Evolutionary conservation across 2,888 invertebrate species (phyloP).

Genomic region (Mythimna pallens): DNA sequence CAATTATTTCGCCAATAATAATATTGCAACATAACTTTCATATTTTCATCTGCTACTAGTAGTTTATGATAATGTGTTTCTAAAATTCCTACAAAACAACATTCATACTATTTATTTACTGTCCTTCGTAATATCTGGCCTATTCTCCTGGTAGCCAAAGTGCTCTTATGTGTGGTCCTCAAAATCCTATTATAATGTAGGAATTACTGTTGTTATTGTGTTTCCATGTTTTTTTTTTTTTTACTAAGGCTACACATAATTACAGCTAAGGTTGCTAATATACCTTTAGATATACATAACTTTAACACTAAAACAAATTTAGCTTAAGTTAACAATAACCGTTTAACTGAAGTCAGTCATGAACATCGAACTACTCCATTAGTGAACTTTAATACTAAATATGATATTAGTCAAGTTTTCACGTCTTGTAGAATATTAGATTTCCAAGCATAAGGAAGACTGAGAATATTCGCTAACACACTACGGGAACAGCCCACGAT

Average conservation of each 20-base stretch:
- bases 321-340: constrained; percentile 22
- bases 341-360: constrained; percentile 17
- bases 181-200: constrained; percentile 13
- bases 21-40: not conserved
- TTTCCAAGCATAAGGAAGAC: constrained; percentile 36
- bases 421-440: constrained; percentile 55
- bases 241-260: too few relatives aligned
- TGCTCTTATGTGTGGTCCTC: constrained; percentile 35
- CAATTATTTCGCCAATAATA: too few relatives aligned
- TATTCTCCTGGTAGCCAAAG: not conserved
- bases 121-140: constrained; percentile 6
- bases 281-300: too few relatives aligned
- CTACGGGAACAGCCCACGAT: constrained; percentile 21
- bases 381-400: constrained; percentile 10
- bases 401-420: constrained; percentile 35
- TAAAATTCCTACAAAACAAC: constrained; percentile 5
- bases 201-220: not conserved
- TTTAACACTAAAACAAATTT: not conserved
- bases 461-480: constrained; percentile 44
- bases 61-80: constrained; percentile 6
- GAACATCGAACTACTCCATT: constrained; percentile 30
- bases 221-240: not conserved
- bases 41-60: not conserved
- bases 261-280: too few relatives aligned
- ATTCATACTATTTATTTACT: not conserved